Conservation (phyloP, 2,888 invertebrate species). For the Cataglyphis rosenhaueri region DNA sequence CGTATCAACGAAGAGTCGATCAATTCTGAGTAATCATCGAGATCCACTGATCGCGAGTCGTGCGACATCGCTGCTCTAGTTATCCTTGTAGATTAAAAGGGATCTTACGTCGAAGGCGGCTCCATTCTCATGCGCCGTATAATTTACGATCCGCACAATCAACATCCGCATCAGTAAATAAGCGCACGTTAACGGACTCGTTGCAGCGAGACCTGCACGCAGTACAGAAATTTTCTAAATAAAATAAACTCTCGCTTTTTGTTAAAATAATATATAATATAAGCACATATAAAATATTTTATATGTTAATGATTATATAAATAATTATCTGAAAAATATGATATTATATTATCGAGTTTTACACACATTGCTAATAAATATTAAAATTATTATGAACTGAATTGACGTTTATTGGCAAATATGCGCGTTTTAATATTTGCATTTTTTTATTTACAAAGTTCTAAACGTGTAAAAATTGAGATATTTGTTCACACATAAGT, state of each 20-base stretch:
- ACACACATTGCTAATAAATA: not conserved
- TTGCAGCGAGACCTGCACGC: not conserved
- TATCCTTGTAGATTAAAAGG: slow-evolving; percentile 23
- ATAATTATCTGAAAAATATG: not conserved
- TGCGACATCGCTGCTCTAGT: not conserved
- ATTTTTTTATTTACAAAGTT: not conserved
- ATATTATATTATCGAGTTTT: not conserved
- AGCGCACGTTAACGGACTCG: slow-evolving; percentile 5
- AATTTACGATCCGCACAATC: slow-evolving; percentile 44
- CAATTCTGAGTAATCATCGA: not conserved
- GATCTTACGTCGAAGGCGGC: slow-evolving; percentile 7
- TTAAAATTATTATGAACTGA: not conserved
- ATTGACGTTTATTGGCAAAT: not conserved
- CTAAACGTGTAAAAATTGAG: not conserved
- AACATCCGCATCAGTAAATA: slow-evolving; percentile 5
- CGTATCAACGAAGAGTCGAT: not conserved
- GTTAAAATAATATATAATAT: not conserved
- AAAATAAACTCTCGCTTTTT: not conserved
- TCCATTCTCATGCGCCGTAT: not conserved
- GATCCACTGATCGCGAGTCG: not conserved
- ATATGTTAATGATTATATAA: not conserved
- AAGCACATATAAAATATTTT: not conserved
- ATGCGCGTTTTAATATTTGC: not conserved
- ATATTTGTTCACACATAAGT: not conserved
- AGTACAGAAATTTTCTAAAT: not conserved